Evolutionary conservation across 2,888 invertebrate genomes (phyloP).

Genomic region (Sarcophaga subvicina): DNA sequence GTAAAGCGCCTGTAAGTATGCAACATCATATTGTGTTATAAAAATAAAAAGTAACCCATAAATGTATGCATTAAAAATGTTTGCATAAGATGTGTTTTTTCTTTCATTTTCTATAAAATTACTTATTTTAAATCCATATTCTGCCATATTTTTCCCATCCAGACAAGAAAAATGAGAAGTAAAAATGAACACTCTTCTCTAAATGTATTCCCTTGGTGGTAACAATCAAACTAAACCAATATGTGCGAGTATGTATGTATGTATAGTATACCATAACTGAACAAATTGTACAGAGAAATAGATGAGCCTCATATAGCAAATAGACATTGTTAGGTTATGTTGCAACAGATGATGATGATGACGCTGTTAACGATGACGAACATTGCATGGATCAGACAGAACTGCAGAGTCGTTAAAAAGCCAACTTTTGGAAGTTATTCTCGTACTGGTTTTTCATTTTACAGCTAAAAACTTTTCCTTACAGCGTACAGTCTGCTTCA

Average conservation of each 20-base stretch:
- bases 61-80: constrained; percentile 28
- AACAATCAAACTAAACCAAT: constrained; percentile 40
- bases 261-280: not conserved
- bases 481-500: not conserved
- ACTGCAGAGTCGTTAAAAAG: constrained; percentile 58
- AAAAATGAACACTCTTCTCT: constrained; percentile 6
- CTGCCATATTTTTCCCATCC: not conserved
- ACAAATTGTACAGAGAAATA: not conserved
- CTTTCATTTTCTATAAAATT: not conserved
- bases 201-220: constrained; percentile 22
- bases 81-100: not conserved
- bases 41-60: not conserved
- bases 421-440: constrained; percentile 58
- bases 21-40: constrained; percentile 30
- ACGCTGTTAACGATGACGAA: not conserved
- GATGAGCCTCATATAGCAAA: not conserved
- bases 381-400: not conserved
- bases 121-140: constrained; percentile 40
- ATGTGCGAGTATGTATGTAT: not conserved
- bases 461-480: not conserved
- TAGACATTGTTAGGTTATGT: constrained; percentile 46
- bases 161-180: not conserved
- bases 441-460: constrained; percentile 47
- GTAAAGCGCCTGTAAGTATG: constrained; percentile 37
- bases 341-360: constrained; percentile 34